Conservation (phyloP, 2,113 vertebrate genomes). For the Ictalurus furcatus region DNA sequence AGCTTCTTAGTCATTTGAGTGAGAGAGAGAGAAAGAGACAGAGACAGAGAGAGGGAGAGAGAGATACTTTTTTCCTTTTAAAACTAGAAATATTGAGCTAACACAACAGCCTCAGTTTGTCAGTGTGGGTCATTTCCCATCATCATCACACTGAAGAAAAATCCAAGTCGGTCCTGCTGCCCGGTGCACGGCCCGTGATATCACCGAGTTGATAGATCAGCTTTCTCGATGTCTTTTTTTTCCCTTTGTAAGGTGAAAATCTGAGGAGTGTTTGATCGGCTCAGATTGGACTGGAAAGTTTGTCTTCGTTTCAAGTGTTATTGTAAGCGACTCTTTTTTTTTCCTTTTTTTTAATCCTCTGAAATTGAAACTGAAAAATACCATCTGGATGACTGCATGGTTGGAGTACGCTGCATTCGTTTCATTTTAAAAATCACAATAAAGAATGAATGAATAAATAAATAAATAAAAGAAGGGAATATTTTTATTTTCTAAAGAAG, state of each 20-base stretch:
- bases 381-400: neutral
- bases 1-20: constrained; percentile 1
- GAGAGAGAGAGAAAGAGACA: neutral
- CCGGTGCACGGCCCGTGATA: neutral
- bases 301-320: neutral
- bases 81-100: neutral
- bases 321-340: neutral
- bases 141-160: neutral
- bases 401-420: neutral
- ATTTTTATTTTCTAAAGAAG: neutral
- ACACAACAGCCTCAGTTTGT: neutral
- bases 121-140: neutral
- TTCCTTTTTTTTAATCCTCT: too few relatives aligned
- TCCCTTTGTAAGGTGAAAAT: neutral
- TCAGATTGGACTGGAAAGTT: neutral
- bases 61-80: neutral
- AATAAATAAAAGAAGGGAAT: neutral
- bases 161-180: neutral
- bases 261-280: neutral
- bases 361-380: neutral
- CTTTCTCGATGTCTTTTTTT: neutral
- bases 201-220: neutral
- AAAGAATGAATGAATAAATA: too few relatives aligned
- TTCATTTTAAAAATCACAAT: neutral
- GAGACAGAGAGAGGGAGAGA: neutral